phyloP scores from a whole-genome alignment of 2,113 vertebrate genomes.

The Myocastor coypus region DNA sequence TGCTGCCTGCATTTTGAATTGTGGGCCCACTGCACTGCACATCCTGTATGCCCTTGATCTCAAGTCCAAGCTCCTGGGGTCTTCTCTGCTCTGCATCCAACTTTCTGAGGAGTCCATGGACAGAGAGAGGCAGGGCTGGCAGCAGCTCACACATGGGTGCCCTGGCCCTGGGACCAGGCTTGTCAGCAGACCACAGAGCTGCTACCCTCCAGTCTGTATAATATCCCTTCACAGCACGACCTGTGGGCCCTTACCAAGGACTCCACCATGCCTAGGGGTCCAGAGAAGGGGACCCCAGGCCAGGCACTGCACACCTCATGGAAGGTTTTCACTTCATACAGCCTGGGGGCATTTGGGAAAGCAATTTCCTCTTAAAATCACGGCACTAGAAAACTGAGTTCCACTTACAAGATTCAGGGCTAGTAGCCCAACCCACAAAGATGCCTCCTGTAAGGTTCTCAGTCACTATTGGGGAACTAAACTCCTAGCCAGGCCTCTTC shows the following conservation, averaged over 20 bases:
- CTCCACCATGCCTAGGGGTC: background rate
- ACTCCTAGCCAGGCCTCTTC: background rate
- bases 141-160: background rate
- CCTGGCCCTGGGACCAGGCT: background rate
- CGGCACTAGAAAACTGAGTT: background rate
- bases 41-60: too few relatives aligned
- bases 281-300: background rate
- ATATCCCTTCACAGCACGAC: background rate
- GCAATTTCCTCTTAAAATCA: background rate
- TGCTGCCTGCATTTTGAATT: background rate
- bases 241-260: background rate
- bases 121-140: background rate
- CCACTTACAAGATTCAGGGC: background rate
- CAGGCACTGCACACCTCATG: too few relatives aligned
- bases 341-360: background rate
- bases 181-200: background rate
- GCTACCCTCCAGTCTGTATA: background rate
- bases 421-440: background rate
- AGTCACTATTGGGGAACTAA: background rate
- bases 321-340: rapidly evolving
- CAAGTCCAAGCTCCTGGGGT: background rate
- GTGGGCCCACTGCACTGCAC: rapidly evolving
- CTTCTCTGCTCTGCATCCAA: background rate
- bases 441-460: background rate
- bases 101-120: background rate